These are phyloP conservation scores for Styela clava DNA, from an alignment of 23 tunicate species.

Conservation along the genomic window DNA sequence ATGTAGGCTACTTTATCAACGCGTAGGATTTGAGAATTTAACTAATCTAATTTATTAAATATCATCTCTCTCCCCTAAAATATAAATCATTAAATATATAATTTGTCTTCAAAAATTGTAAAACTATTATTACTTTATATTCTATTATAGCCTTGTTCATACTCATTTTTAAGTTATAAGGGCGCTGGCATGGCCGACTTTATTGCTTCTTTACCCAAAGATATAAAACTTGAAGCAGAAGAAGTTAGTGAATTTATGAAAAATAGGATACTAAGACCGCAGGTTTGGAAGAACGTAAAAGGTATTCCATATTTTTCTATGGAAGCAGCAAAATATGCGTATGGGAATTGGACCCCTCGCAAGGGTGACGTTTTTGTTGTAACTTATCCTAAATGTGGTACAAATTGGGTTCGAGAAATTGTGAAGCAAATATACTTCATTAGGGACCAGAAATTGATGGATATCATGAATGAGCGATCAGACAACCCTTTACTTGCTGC, in stretches of 20 bases:
- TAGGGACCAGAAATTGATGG: neutral
- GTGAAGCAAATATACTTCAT: neutral
- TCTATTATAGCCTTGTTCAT: neutral
- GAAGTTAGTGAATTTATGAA: neutral
- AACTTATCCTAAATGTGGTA: constrained; percentile 29
- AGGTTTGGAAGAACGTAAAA: neutral
- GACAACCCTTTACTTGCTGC: neutral
- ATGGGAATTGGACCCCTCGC: neutral
- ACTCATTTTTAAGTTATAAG: neutral
- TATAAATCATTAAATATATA: neutral
- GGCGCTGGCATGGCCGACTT: neutral
- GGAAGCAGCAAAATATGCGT: neutral
- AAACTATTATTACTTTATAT: neutral
- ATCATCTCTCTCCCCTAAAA: neutral
- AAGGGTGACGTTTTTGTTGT: constrained; percentile 3
- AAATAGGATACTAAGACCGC: neutral
- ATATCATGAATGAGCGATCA: neutral
- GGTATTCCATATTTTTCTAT: neutral
- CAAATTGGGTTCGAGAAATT: neutral
- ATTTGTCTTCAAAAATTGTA: neutral
- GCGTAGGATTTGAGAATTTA: too few species aligned
- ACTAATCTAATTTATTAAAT: too few species aligned
- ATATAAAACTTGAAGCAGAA: neutral
- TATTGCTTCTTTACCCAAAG: neutral
- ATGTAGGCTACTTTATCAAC: too few species aligned